Percentiles rank a stretch among this genome's conserved stretches.
Conservation (phyloP, 2,888 invertebrate genomes). For the Brenthis hecate region DNA sequence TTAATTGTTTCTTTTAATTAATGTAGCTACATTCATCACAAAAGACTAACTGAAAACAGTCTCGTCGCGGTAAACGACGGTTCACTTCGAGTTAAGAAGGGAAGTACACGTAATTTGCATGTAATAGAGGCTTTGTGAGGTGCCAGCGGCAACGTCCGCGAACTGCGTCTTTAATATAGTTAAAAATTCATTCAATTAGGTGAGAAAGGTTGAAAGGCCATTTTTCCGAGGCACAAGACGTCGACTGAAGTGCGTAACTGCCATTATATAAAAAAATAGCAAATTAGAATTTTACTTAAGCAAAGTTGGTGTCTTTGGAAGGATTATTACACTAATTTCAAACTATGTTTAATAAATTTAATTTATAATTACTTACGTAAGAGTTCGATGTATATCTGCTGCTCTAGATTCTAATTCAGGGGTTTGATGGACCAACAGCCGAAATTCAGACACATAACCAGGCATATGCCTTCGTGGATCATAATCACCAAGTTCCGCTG, state of each 20-base stretch:
- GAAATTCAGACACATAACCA: conserved; percentile 97
- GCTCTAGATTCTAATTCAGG: conserved; percentile 94
- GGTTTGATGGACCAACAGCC: conserved; percentile 95
- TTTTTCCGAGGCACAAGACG: conserved; percentile 50
- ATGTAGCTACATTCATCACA: conserved; percentile 55
- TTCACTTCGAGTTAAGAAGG: conserved; percentile 59
- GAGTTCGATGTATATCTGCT: conserved; percentile 92
- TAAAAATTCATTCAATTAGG: conserved; percentile 80
- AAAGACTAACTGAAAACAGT: conserved; percentile 61
- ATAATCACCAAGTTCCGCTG: conserved; percentile 97
- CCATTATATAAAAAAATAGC: too few relatives aligned
- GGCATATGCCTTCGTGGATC: conserved; percentile 93
- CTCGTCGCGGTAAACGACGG: conserved; percentile 43
- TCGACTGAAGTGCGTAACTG: not conserved
- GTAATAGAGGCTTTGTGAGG: conserved; percentile 69
- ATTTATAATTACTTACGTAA: conserved; percentile 85
- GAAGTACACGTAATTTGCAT: conserved; percentile 78
- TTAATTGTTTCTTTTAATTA: conserved; percentile 58
- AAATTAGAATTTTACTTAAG: too few relatives aligned
- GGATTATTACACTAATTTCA: too few relatives aligned
- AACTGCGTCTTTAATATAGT: conserved; percentile 71
- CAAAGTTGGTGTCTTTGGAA: too few relatives aligned
- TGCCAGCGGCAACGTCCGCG: conserved; percentile 53
- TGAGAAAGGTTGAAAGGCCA: conserved; percentile 66
- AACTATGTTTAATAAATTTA: not conserved